Percentiles rank a stretch among this genome's conserved stretches.
phyloP scores from a whole-genome alignment of 2,113 vertebrate genomes.

The Mesembrinibis cayennensis region DNA sequence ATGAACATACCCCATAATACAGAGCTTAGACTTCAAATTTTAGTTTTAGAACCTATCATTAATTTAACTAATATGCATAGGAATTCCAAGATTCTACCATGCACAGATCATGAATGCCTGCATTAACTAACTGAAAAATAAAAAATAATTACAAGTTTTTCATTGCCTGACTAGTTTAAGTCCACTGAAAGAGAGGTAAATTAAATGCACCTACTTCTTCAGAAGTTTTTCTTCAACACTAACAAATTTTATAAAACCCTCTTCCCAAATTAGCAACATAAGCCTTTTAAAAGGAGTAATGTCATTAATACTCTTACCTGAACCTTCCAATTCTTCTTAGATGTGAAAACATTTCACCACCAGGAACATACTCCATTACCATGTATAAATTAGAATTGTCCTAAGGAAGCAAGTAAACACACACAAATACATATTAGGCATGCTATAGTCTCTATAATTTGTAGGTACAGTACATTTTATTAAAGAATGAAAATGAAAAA shows the following conservation, averaged over 20 bases:
- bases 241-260: neutral
- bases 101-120: neutral
- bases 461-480: neutral
- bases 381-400: constrained; percentile 99
- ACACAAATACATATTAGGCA: neutral
- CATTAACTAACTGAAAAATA: neutral
- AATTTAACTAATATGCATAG: neutral
- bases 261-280: neutral
- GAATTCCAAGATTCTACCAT: neutral
- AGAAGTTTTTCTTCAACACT: neutral
- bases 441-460: neutral
- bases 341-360: constrained; percentile 99
- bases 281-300: neutral
- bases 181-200: neutral
- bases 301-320: constrained; percentile 80
- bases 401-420: constrained; percentile 71
- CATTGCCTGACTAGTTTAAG: neutral
- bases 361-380: constrained; percentile 99
- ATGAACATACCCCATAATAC: accelerated
- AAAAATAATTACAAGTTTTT: neutral
- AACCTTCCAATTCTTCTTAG: constrained; percentile 98
- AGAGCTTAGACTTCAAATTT: neutral
- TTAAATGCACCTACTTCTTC: neutral
- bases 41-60: neutral
- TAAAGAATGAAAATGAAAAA: neutral